A percentile compares a stretch with the other conserved stretches of the same genome.
Evolutionary conservation across 2,888 invertebrate genomes (phyloP).

Genomic region (Morpho helenor): DNA sequence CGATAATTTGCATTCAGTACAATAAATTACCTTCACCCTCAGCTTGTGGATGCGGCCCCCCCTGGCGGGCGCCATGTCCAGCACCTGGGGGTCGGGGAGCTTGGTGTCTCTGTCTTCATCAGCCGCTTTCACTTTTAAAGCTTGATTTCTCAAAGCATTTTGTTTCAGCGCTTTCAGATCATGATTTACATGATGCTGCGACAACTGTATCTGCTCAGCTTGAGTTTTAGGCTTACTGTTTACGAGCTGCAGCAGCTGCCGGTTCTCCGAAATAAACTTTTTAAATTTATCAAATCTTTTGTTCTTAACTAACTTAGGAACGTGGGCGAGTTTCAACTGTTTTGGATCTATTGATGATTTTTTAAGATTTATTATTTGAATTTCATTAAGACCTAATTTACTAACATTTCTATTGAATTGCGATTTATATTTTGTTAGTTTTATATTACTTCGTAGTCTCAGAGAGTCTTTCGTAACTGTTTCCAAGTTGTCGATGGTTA

Average conservation of each 20-base stretch:
- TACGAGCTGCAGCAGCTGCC: constrained; percentile 30
- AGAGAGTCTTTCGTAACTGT: background rate
- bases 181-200: no score
- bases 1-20: no score
- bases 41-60: constrained; percentile 38
- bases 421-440: background rate
- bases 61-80: constrained; percentile 54
- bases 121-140: background rate
- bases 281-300: constrained; percentile 30
- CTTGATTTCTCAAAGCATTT: background rate
- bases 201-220: no score
- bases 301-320: background rate
- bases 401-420: constrained; percentile 3
- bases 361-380: background rate
- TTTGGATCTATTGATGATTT: no score
- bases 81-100: constrained; percentile 28
- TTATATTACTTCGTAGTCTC: background rate
- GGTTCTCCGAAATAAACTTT: constrained; percentile 33
- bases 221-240: constrained; percentile 17
- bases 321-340: no score
- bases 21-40: constrained; percentile 37
- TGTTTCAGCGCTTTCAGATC: no score
- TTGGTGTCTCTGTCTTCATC: background rate
- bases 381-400: background rate
- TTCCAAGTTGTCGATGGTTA: background rate